A percentile compares a stretch with the other conserved stretches of the same genome.
These are phyloP conservation scores for Erythrolamprus reginae DNA, from an alignment of 2,113 vertebrate genomes.

Conservation along the genomic window DNA sequence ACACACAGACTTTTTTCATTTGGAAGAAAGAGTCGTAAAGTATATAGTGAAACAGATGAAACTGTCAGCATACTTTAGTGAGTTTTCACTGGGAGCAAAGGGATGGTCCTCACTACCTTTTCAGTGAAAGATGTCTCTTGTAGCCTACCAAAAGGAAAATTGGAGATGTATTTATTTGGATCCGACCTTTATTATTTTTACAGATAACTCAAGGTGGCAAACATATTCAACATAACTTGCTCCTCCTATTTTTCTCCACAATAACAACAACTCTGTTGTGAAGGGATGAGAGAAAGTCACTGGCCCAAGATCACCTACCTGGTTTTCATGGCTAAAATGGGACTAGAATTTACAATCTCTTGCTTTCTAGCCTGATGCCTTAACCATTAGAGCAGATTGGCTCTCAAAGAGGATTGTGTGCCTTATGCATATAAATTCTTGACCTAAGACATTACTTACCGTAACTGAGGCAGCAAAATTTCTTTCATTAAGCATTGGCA, in stretches of 20 bases:
- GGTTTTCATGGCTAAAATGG: too few species aligned
- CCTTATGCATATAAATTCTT: background rate
- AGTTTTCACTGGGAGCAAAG: background rate
- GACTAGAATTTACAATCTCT: too few species aligned
- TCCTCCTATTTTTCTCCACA: too few species aligned
- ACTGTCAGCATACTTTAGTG: background rate
- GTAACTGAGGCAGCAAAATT: background rate
- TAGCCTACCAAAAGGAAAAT: background rate
- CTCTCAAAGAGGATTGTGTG: background rate
- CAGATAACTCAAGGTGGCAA: too few species aligned
- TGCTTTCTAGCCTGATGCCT: too few species aligned
- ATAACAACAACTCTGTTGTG: too few species aligned
- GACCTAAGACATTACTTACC: too few species aligned
- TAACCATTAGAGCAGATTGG: background rate
- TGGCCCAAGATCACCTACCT: too few species aligned
- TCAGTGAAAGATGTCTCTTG: background rate
- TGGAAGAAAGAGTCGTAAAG: background rate
- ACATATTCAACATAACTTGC: too few species aligned
- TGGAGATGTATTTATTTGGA: background rate
- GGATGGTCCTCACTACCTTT: background rate
- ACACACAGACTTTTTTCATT: background rate
- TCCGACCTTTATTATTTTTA: background rate
- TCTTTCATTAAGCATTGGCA: background rate
- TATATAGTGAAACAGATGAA: background rate
- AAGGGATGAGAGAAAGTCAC: too few species aligned